Conservation (phyloP, 2,888 invertebrate genomes). For the Parthenolecanium corni region DNA sequence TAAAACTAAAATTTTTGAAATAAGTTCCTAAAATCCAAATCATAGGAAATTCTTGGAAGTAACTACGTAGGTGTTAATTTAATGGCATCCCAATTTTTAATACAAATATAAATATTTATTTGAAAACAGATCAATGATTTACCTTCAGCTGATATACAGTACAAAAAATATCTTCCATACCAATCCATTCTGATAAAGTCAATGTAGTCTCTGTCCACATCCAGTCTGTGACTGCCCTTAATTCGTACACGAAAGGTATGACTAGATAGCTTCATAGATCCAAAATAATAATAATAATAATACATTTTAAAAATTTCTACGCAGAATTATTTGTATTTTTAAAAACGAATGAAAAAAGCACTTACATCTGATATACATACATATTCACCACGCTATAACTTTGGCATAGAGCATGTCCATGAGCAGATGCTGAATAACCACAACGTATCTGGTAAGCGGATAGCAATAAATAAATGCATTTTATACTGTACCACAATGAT, state of each 20-base stretch:
- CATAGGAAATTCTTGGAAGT: no score
- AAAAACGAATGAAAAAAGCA: background rate
- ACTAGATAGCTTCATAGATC: slow-evolving; percentile 30
- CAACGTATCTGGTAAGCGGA: slow-evolving; percentile 31
- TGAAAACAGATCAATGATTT: no score
- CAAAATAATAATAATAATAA: background rate
- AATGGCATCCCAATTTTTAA: no score
- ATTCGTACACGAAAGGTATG: slow-evolving; percentile 31
- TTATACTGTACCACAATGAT: background rate
- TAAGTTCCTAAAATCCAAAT: no score
- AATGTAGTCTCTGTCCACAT: slow-evolving; percentile 30
- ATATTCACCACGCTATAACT: slow-evolving; percentile 29
- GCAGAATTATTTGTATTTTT: no score
- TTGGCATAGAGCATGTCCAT: slow-evolving; percentile 30
- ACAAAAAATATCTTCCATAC: slow-evolving; percentile 30
- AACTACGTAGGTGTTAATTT: no score
- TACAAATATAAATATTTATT: no score
- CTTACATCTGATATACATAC: slow-evolving; percentile 27
- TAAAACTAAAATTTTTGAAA: no score
- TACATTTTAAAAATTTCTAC: background rate
- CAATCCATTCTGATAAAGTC: slow-evolving; percentile 30
- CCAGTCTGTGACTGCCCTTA: slow-evolving; percentile 30
- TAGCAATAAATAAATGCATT: slow-evolving; percentile 29
- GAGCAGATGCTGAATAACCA: slow-evolving; percentile 27
- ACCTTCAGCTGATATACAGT: slow-evolving; percentile 12